phyloP scores from a whole-genome alignment of 2,113 vertebrate species.

The Lepidothrix coronata region DNA sequence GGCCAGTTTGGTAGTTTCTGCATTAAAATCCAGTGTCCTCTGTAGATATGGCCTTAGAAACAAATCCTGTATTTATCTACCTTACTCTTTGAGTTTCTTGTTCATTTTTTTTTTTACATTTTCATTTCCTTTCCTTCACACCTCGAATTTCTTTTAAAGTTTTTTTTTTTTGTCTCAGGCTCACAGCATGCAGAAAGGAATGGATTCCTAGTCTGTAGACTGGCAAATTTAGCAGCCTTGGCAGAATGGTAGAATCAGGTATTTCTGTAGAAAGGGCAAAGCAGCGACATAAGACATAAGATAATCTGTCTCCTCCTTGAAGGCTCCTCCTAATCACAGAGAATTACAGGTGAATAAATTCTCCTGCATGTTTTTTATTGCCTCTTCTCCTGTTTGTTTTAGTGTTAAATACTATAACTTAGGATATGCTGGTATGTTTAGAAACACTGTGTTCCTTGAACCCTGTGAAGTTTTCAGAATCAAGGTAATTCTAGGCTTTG shows the following conservation, averaged over 20 bases:
- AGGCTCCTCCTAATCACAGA: not conserved
- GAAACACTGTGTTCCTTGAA: not conserved
- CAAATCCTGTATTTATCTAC: not conserved
- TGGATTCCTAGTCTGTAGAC: not conserved
- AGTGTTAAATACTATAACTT: not conserved
- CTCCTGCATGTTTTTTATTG: not conserved
- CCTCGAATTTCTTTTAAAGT: not conserved
- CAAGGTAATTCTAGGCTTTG: not conserved
- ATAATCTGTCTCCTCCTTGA: not conserved
- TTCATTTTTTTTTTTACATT: not conserved
- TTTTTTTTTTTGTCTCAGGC: not conserved
- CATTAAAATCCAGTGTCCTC: not conserved
- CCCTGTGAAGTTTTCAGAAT: not conserved
- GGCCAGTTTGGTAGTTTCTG: not conserved
- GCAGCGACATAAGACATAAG: not conserved
- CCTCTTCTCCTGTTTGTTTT: not conserved
- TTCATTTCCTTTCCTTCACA: not conserved
- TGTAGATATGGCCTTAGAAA: not conserved
- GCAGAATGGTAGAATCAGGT: not conserved
- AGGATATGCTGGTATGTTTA: not conserved
- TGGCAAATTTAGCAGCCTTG: not conserved
- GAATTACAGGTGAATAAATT: not conserved
- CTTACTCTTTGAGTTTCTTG: not conserved
- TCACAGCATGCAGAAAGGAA: not conserved
- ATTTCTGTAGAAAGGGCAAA: not conserved